A percentile compares a stretch with the other conserved stretches of the same genome.
These are phyloP conservation scores for Microhierax caerulescens DNA, from an alignment of 2,797 vertebrate species.

Conservation along the genomic window DNA sequence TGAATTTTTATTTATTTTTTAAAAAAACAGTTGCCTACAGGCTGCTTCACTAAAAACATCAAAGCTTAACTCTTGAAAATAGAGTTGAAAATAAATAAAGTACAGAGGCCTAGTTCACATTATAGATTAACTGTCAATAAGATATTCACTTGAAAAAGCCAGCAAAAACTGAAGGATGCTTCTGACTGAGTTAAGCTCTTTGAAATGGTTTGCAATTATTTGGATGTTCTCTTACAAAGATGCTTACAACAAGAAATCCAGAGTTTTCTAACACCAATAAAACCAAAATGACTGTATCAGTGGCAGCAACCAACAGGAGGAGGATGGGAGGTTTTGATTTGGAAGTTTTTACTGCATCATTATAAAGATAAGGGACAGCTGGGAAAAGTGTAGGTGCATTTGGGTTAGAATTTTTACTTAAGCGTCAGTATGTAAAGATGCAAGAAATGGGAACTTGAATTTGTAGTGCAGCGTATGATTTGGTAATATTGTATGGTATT, in stretches of 20 bases:
- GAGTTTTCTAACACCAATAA: background rate
- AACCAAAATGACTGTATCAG: background rate
- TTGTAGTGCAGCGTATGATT: background rate
- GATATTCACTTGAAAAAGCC: background rate
- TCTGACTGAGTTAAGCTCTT: background rate
- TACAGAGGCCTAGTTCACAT: background rate
- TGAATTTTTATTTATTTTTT: background rate
- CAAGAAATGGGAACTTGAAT: background rate
- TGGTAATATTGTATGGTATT: background rate
- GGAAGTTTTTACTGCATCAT: background rate
- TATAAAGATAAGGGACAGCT: background rate
- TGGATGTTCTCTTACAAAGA: background rate
- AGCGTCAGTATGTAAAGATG: background rate
- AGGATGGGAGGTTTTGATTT: background rate
- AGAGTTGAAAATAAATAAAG: background rate
- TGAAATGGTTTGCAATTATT: background rate
- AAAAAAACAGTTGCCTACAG: background rate
- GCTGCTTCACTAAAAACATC: background rate
- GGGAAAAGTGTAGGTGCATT: background rate
- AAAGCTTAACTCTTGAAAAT: background rate
- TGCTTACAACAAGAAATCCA: background rate
- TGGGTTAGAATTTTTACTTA: background rate
- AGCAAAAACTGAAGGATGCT: background rate
- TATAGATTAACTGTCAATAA: background rate
- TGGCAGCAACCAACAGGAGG: background rate